Conservation (phyloP, 2,113 vertebrate genomes). For the Scytalopus superciliaris region DNA sequence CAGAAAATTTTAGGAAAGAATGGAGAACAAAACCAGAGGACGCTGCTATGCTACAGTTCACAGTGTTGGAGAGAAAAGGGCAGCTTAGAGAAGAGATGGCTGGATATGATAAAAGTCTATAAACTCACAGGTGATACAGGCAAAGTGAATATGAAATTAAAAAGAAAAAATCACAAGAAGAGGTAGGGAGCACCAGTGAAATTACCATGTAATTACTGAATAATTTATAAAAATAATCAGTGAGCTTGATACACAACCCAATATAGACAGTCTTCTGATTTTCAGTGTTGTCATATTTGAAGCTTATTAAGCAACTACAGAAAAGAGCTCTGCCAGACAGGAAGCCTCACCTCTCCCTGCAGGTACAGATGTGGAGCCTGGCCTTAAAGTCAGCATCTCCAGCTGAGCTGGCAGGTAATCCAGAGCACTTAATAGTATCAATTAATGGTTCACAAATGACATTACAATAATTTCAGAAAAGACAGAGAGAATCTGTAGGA, state of each 20-base stretch:
- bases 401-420: not conserved
- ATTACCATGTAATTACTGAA: not conserved
- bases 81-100: not conserved
- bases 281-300: not conserved
- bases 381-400: not conserved
- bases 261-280: not conserved
- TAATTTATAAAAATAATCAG: not conserved
- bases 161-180: not conserved
- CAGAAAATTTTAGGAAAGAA: not conserved
- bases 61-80: not conserved
- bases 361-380: not conserved
- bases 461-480: constrained; percentile 27
- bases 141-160: not conserved
- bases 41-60: not conserved
- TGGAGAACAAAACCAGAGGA: not conserved
- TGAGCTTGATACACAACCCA: not conserved
- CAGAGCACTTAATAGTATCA: no score
- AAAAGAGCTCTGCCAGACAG: not conserved
- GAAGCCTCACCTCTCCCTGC: not conserved
- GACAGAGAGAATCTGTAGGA: not conserved
- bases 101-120: not conserved
- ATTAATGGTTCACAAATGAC: constrained; percentile 47
- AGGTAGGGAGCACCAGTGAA: not conserved
- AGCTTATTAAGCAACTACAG: not conserved
- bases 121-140: not conserved